Evolutionary conservation across 2,113 vertebrate genomes (phyloP).

Genomic region (Nettapus auritus): DNA sequence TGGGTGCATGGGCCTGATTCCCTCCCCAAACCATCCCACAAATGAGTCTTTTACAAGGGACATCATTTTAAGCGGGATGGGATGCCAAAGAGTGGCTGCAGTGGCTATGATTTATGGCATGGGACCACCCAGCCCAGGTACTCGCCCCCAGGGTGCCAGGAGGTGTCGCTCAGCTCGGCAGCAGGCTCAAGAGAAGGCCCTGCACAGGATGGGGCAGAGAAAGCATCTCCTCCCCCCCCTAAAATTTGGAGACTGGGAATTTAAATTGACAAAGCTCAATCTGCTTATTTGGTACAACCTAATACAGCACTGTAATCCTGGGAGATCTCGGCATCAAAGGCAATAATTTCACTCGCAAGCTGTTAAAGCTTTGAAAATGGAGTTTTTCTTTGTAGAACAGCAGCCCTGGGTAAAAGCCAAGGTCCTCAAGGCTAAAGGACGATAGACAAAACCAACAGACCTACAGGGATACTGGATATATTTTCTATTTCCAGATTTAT

Average conservation of each 20-base stretch:
- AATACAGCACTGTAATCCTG: background rate
- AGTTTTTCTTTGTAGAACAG: background rate
- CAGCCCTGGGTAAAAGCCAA: background rate
- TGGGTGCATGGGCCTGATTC: rapidly evolving
- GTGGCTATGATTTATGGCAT: too few species aligned
- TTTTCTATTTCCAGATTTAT: constrained; percentile 23
- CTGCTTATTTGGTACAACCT: background rate
- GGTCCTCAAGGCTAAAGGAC: background rate
- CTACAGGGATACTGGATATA: background rate
- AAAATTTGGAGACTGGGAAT: background rate
- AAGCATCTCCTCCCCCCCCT: background rate
- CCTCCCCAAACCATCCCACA: background rate
- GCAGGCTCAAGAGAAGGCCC: background rate
- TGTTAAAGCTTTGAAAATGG: background rate
- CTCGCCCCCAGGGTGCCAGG: too few species aligned
- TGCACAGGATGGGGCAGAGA: background rate
- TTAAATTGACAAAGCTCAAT: background rate
- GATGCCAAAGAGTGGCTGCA: too few species aligned
- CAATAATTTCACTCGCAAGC: background rate
- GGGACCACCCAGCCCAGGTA: too few species aligned
- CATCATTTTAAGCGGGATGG: background rate
- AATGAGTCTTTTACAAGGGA: background rate
- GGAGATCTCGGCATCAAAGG: background rate
- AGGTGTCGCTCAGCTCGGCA: background rate
- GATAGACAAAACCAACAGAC: background rate